phyloP scores from a whole-genome alignment of 2,113 vertebrate genomes.

The Hoplias malabaricus region DNA sequence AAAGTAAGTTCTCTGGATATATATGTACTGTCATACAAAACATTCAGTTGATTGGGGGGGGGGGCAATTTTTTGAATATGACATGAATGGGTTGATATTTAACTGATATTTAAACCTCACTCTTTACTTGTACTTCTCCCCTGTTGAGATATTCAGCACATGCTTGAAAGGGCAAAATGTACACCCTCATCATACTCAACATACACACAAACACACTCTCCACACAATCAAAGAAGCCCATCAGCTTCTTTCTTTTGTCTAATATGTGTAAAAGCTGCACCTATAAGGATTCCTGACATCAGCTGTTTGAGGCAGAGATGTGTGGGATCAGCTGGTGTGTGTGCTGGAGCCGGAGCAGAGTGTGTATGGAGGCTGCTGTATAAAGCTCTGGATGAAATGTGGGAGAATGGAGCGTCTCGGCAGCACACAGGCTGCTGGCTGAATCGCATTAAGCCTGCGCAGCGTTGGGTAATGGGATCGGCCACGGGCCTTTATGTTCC shows the following conservation, averaged over 20 bases:
- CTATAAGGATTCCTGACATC: slow-evolving; percentile 41
- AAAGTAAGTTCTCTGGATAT: too few species aligned
- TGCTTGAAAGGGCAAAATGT: neutral
- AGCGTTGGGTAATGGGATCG: slow-evolving; percentile 58
- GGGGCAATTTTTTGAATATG: too few species aligned
- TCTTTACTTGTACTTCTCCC: neutral
- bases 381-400: slow-evolving; percentile 51
- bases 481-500: slow-evolving; percentile 57
- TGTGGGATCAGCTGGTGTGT: slow-evolving; percentile 30
- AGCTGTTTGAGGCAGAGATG: slow-evolving; percentile 32
- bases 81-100: too few species aligned
- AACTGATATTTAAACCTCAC: too few species aligned
- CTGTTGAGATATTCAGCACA: neutral
- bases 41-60: too few species aligned
- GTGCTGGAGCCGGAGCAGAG: slow-evolving; percentile 21
- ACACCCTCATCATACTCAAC: neutral
- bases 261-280: slow-evolving; percentile 30
- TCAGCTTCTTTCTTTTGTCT: slow-evolving; percentile 14
- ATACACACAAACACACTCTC: neutral
- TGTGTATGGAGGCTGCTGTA: neutral
- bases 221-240: neutral
- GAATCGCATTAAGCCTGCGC: slow-evolving; percentile 59
- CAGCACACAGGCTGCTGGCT: slow-evolving; percentile 54
- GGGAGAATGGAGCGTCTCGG: slow-evolving; percentile 44
- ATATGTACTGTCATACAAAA: too few species aligned